A percentile compares a stretch with the other conserved stretches of the same genome.
phyloP scores from a whole-genome alignment of 1,140 invertebrate species.

The Schlechtendalia chinensis region DNA sequence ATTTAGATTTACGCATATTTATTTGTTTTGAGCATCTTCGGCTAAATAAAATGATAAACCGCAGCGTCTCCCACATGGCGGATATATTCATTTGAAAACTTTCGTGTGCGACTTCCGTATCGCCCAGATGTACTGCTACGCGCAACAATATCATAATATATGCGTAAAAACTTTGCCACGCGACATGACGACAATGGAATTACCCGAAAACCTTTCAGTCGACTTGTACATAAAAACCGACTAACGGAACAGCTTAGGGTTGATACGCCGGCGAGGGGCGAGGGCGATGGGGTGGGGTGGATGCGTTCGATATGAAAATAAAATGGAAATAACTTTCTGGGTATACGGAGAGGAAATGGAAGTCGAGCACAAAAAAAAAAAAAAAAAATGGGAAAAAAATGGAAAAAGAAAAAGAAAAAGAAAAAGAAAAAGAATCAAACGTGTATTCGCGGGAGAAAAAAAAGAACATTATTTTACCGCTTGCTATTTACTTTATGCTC shows the following conservation, averaged over 20 bases:
- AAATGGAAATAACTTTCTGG: conserved; percentile 48
- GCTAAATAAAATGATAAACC: neutral
- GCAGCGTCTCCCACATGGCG: neutral
- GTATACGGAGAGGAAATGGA: conserved; percentile 15
- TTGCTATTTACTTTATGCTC: conserved; percentile 44
- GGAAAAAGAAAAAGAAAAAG: conserved; percentile 14
- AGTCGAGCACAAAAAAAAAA: conserved; percentile 40
- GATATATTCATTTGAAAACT: conserved; percentile 29
- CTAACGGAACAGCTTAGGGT: conserved; percentile 35
- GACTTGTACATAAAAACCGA: conserved; percentile 41
- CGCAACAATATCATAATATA: conserved; percentile 38
- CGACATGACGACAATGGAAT: conserved; percentile 45
- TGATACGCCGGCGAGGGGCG: neutral
- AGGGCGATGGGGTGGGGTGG: too few relatives aligned
- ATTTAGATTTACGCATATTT: too few relatives aligned
- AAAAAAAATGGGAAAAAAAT: conserved; percentile 39
- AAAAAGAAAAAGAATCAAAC: conserved; percentile 39
- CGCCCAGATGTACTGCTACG: conserved; percentile 14
- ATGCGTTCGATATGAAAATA: conserved; percentile 48
- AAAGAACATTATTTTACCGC: conserved; percentile 47
- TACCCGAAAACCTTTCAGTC: conserved; percentile 43
- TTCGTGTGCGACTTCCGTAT: conserved; percentile 35
- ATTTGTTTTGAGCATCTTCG: neutral
- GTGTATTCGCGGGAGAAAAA: neutral
- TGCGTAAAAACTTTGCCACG: conserved; percentile 20